Base-by-base conservation (phyloP, 1,140 invertebrate genomes). In the Drosophila sproati region DNA sequence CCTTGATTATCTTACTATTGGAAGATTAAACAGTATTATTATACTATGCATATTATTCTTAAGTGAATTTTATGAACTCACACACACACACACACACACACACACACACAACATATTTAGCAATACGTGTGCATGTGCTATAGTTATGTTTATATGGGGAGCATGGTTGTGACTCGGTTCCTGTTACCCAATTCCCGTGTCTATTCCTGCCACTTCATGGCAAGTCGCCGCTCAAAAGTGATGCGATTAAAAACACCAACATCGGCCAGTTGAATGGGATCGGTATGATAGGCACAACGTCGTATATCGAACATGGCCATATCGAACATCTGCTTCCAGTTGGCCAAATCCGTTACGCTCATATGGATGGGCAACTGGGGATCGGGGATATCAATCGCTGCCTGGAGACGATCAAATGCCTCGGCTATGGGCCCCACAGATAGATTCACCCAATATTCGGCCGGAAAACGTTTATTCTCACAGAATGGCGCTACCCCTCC, bases 241-340 rank as follows among this genome's bases (percentile, higher is more conserved):
- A 85, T 77, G 3, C 91, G 77, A 72, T 91, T 91, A 8, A 66
- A 91, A 35, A 91, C 87, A 0, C 91, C 91, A 0, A 91, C 80
- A 59, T 91, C 90, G 57, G 91, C 90, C 71, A 91, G 63, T 47
- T 91, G 81, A 72, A 80, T 37, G 6, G 91, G 91, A 77, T 91
- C 91, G 3, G 91, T 91, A 54, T 88, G 85, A 43, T 91, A 91
- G 20, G 91, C 83, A 39, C 80, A 89, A 0, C 91, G 78, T n/a
- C 91, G 48, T 31, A 91, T 91, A 29, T 91, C 91, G 29, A 88
- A 37, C 80, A 91, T 91, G 35, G 91, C 86, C 28, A 75, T 67
- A 63, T 91, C 91, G 41, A 91, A 91, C 83, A 91, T 90, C 45
- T 91, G 87, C 75, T 91, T 91, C 91, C 91, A 91, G 61, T 80